phyloP scores from a whole-genome alignment of 2,797 vertebrate genomes.

The Gobio occitaniae region DNA sequence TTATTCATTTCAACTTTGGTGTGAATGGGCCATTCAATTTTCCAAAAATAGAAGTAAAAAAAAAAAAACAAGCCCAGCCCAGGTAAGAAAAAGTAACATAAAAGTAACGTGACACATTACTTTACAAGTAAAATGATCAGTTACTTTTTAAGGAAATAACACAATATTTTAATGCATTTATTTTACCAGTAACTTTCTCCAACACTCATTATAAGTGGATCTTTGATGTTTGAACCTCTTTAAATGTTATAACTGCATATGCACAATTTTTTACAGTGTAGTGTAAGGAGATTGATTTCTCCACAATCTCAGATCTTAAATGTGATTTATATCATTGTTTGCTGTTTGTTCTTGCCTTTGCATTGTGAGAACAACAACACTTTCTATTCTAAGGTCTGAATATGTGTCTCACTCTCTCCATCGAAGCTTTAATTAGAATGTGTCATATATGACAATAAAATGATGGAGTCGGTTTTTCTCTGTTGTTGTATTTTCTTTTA shows the following conservation, averaged over 20 bases:
- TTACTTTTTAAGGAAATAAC: background rate
- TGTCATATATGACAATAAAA: constrained; percentile 46
- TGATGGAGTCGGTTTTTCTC: constrained; percentile 35
- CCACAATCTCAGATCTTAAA: constrained; percentile 3
- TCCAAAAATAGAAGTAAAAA: background rate
- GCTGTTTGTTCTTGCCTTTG: constrained; percentile 1
- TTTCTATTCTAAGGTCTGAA: constrained; percentile 11
- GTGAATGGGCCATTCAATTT: background rate
- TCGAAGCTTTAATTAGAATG: constrained; percentile 38
- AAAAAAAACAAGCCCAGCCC: too few species aligned
- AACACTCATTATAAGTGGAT: background rate
- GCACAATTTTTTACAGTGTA: background rate
- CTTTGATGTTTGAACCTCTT: background rate
- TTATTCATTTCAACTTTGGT: background rate
- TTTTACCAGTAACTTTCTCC: background rate
- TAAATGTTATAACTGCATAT: background rate
- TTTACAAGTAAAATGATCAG: background rate
- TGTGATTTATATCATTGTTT: constrained; percentile 14
- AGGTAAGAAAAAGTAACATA: background rate
- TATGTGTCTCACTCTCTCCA: constrained; percentile 29
- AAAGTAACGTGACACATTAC: background rate
- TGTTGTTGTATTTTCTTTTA: constrained; percentile 8
- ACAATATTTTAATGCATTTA: background rate
- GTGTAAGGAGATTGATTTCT: background rate
- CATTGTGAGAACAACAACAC: background rate